A percentile compares a stretch with the other conserved stretches of the same genome.
phyloP scores from a whole-genome alignment of 2,797 vertebrate species.

The Syngnathus rostellatus region DNA sequence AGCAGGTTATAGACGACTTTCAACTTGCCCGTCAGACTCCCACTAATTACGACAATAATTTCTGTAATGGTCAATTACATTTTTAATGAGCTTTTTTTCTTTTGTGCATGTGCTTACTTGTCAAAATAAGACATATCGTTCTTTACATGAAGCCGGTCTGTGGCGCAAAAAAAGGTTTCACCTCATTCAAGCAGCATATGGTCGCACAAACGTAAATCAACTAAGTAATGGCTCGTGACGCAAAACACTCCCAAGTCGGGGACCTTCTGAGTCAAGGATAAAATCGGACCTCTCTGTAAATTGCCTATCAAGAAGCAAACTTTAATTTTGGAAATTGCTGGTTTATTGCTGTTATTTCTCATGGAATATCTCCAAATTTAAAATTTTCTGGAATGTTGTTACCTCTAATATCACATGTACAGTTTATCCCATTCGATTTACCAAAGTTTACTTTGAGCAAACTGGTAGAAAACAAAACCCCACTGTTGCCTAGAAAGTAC shows the following conservation, averaged over 20 bases:
- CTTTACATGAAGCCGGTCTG: too few species aligned
- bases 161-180: too few species aligned
- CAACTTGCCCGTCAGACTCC: neutral
- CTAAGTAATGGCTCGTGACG: neutral
- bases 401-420: neutral
- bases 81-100: neutral
- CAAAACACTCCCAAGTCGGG: neutral
- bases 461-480: neutral
- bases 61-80: neutral
- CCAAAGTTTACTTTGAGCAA: neutral
- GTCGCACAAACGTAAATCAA: neutral
- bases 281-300: too few species aligned
- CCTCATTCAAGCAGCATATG: too few species aligned
- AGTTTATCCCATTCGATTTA: neutral
- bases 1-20: neutral
- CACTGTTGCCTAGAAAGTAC: neutral
- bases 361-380: neutral
- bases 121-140: too few species aligned
- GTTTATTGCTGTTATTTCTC: neutral
- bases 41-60: neutral
- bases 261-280: too few species aligned
- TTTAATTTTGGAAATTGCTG: neutral
- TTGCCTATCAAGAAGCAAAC: neutral
- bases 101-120: too few species aligned
- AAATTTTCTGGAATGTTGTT: neutral